These are phyloP conservation scores for Poeciliopsis gracilis DNA, from an alignment of 2,797 vertebrate species.

Conservation along the genomic window DNA sequence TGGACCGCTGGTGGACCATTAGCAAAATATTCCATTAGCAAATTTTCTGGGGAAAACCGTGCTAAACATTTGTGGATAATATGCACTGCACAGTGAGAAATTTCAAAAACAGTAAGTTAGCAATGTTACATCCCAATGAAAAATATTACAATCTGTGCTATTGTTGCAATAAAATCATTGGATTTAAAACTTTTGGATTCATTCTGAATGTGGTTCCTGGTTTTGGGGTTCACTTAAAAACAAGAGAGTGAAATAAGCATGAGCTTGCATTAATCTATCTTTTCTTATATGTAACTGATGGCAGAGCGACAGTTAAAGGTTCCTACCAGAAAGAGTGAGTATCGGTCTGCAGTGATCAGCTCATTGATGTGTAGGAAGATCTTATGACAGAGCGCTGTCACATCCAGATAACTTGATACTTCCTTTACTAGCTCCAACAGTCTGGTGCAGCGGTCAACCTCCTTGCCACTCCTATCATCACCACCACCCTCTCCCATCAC, in stretches of 20 bases:
- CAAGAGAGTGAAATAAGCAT: not conserved
- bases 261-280: not conserved
- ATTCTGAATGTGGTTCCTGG: not conserved
- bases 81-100: not conserved
- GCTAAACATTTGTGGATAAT: too few relatives aligned
- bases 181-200: not conserved
- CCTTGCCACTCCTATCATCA: constrained; percentile 24
- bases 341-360: constrained; percentile 93
- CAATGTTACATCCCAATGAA: not conserved
- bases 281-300: not conserved
- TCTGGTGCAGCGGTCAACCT: constrained; percentile 87
- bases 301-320: not conserved
- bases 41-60: too few relatives aligned
- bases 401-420: constrained; percentile 95
- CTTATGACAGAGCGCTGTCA: constrained; percentile 95
- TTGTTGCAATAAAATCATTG: not conserved
- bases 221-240: not conserved
- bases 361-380: constrained; percentile 98
- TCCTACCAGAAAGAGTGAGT: constrained; percentile 93
- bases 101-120: not conserved
- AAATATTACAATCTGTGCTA: not conserved
- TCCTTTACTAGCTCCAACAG: constrained; percentile 95
- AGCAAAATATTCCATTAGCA: too few relatives aligned
- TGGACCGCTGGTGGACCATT: too few relatives aligned
- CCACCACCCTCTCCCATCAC: constrained; percentile 59